Evolutionary conservation across 2,888 invertebrate species (phyloP).

Genomic region (Drosophila bunnanda): DNA sequence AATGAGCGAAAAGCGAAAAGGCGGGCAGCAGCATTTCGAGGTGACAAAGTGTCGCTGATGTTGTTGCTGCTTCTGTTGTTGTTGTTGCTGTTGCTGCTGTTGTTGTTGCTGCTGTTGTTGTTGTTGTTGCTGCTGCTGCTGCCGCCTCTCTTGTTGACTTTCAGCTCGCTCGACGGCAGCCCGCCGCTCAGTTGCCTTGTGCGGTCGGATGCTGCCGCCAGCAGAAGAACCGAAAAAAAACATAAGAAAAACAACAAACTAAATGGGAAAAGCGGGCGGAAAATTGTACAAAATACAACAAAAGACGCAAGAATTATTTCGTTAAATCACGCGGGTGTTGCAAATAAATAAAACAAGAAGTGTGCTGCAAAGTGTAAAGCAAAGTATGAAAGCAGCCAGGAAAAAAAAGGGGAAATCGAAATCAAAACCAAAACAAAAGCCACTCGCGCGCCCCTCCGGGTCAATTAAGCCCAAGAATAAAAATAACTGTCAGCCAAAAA

Average conservation of each 20-base stretch:
- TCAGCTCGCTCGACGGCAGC: conserved; percentile 23
- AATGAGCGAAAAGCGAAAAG: conserved; percentile 11
- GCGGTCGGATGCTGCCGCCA: conserved; percentile 68
- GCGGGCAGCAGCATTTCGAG: conserved; percentile 36
- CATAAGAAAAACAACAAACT: conserved; percentile 1
- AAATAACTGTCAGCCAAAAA: not conserved
- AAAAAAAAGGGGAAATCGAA: not conserved
- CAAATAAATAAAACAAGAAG: conserved; percentile 8
- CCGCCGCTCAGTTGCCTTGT: conserved; percentile 71
- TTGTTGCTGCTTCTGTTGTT: conserved; percentile 24
- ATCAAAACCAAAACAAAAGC: not conserved
- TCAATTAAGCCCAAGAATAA: conserved; percentile 20
- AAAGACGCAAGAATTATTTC: conserved; percentile 13
- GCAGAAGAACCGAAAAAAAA: conserved; percentile 58
- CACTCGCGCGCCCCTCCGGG: conserved; percentile 4
- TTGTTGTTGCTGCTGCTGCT: conserved; percentile 11
- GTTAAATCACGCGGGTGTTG: conserved; percentile 29
- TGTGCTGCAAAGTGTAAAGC: not conserved
- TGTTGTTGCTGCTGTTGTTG: conserved; percentile 10
- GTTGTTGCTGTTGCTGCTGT: conserved; percentile 9
- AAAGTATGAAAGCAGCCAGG: conserved; percentile 17
- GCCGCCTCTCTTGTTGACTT: conserved; percentile 34
- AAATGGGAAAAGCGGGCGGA: conserved; percentile 14
- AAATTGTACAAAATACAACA: conserved; percentile 18
- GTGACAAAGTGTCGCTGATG: conserved; percentile 64